Percentiles rank a stretch among this genome's conserved stretches.
phyloP scores from a whole-genome alignment of 2,888 invertebrate genomes.

The Cerastoderma edule region DNA sequence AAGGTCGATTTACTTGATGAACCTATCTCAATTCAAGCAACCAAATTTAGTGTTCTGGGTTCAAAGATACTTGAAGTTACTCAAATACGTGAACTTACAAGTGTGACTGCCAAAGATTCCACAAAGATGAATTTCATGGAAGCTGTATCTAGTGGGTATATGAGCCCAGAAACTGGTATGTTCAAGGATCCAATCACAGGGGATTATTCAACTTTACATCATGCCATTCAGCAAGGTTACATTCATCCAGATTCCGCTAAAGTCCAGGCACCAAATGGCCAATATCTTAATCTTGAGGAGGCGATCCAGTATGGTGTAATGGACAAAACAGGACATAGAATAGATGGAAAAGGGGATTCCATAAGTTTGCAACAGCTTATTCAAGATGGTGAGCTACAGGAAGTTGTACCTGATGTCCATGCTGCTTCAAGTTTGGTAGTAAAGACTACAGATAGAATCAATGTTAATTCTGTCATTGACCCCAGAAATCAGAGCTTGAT shows the following conservation, averaged over 20 bases:
- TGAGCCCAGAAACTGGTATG: slow-evolving; percentile 91
- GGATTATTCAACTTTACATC: slow-evolving; percentile 91
- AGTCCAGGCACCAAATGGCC: slow-evolving; percentile 59
- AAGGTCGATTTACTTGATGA: slow-evolving; percentile 17
- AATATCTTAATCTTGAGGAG: slow-evolving; percentile 88
- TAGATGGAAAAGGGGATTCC: slow-evolving; percentile 50
- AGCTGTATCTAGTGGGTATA: slow-evolving; percentile 86
- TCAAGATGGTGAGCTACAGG: slow-evolving; percentile 78
- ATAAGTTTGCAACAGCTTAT: slow-evolving; percentile 71
- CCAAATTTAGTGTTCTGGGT: slow-evolving; percentile 58
- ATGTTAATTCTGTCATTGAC: slow-evolving; percentile 73
- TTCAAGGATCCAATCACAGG: slow-evolving; percentile 91
- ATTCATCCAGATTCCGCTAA: slow-evolving; percentile 73
- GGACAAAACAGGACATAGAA: slow-evolving; percentile 66
- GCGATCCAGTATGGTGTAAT: slow-evolving; percentile 86
- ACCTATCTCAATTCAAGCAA: slow-evolving; percentile 56
- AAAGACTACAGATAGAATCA: slow-evolving; percentile 72
- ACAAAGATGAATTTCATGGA: slow-evolving; percentile 74
- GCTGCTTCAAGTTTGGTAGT: slow-evolving; percentile 63
- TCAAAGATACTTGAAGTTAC: slow-evolving; percentile 72
- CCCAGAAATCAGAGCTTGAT: slow-evolving; percentile 67
- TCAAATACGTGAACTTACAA: slow-evolving; percentile 61
- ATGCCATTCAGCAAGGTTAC: slow-evolving; percentile 87
- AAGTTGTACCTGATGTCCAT: slow-evolving; percentile 56
- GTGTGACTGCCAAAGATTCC: slow-evolving; percentile 62